phyloP scores from a whole-genome alignment of 2,888 invertebrate species.

The Ophraella communa region DNA sequence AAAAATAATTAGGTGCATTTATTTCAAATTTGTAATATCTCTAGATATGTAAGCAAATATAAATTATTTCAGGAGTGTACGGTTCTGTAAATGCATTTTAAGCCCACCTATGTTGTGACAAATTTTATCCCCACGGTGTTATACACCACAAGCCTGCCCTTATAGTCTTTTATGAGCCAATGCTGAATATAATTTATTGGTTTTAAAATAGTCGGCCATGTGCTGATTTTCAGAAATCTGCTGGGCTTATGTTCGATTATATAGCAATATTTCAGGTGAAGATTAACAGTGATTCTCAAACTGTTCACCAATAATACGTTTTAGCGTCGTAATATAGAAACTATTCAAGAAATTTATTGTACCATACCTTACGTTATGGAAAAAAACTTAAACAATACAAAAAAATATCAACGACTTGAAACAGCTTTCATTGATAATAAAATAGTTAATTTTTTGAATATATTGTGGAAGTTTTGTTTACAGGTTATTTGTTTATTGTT shows the following conservation, averaged over 20 bases:
- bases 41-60: background rate
- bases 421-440: no score
- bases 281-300: conserved; percentile 8
- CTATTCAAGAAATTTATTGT: no score
- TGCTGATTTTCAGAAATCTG: conserved; percentile 43
- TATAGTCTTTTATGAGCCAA: conserved; percentile 1
- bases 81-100: conserved; percentile 5
- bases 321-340: no score
- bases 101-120: conserved; percentile 43
- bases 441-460: no score
- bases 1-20: background rate
- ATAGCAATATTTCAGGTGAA: conserved; percentile 25
- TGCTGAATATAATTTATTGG: conserved; percentile 32
- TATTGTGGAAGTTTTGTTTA: no score
- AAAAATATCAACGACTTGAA: no score
- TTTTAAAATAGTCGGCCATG: conserved; percentile 44
- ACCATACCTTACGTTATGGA: no score
- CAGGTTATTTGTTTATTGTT: no score
- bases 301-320: background rate
- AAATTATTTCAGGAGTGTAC: background rate
- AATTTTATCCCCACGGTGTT: conserved; percentile 35
- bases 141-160: conserved; percentile 33
- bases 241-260: conserved; percentile 27
- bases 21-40: no score
- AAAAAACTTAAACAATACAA: no score